Evolutionary conservation across 1,140 invertebrate genomes (phyloP), one percentile per base, ranked within the genome.

Genomic region (Zaprionus gabonicus): DNA sequence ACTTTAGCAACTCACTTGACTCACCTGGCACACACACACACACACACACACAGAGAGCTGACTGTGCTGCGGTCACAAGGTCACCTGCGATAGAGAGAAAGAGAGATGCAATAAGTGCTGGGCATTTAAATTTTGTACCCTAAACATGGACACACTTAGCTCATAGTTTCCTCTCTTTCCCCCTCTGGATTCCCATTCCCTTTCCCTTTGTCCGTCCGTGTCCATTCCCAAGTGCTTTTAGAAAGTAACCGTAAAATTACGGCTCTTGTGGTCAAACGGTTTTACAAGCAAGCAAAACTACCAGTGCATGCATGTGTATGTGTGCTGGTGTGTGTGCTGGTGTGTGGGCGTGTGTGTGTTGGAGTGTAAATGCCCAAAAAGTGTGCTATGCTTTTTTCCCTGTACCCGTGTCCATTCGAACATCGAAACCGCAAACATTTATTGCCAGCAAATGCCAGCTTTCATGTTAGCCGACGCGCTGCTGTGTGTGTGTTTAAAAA

Each of bases 221-320:
- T 56, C 27, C 51, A 41, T 56, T 55, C 34, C 51, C 28, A 53
- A 71, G 59, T 71, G 58, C 59, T 63, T 60, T 71, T 81, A 81
- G 83, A 86, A 82, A 86, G 81, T 88, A 88, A 88, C 83, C 83
- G 82, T 88, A 75, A 87, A 88, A 87, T 87, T 80, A 88, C 79
- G 81, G 84, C 81, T 83, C 80, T 76, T 87, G 77, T 88, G 83
- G 83, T 80, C 77, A 88, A 88, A 88, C 73, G 56, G 57, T 74
- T 87, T 81, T 55, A 59, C 59, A 79, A 79, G 71, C 34, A 60
- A 68, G 46, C 59, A 17, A 44, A 36, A 44, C 55, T 44, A 58
- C 25, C 20, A 62, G 31, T 46, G 41, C 53, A 23, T 34, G 25
- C 28, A 38, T 31, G 31, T 25, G 25, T 68, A 46, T 53, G 57